These are phyloP conservation scores for Corbicula japonica DNA, from an alignment of 2,888 invertebrate genomes.

Conservation along the genomic window DNA sequence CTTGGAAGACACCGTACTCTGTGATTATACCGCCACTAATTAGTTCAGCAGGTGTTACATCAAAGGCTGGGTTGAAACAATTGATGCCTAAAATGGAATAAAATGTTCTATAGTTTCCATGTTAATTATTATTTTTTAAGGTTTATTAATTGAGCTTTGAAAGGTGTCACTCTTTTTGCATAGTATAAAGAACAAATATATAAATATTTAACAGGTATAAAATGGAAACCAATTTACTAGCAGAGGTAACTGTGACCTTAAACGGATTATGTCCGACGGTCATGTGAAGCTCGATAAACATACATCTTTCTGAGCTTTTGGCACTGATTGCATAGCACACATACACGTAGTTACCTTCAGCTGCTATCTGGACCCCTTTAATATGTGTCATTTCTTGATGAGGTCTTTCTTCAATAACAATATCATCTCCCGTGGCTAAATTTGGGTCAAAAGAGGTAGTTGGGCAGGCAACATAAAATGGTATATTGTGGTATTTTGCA, in stretches of 20 bases:
- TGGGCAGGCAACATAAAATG: slow-evolving; percentile 98
- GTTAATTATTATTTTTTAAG: not conserved
- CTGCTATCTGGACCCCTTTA: slow-evolving; percentile 94
- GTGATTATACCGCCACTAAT: slow-evolving; percentile 97
- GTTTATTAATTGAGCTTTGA: no score
- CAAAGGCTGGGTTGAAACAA: slow-evolving; percentile 99
- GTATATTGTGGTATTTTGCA: slow-evolving; percentile 95
- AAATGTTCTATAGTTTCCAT: no score
- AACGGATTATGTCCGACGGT: no score
- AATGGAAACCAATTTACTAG: no score
- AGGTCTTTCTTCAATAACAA: slow-evolving; percentile 97
- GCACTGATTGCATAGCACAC: no score
- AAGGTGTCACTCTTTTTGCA: no score
- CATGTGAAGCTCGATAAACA: no score
- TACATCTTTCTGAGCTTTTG: no score
- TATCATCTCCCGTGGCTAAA: slow-evolving; percentile 93
- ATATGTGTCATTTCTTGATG: slow-evolving; percentile 96
- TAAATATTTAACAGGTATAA: no score
- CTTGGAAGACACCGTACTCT: slow-evolving; percentile 93
- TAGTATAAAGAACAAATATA: no score
- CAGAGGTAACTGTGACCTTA: no score
- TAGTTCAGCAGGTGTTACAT: slow-evolving; percentile 96
- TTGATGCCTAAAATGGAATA: slow-evolving; percentile 90
- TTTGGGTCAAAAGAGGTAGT: slow-evolving; percentile 94
- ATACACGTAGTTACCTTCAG: slow-evolving; percentile 94